Evolutionary conservation across 1,140 invertebrate genomes (phyloP), one percentile per base, ranked within the genome.

Genomic region (Papilio helenus): DNA sequence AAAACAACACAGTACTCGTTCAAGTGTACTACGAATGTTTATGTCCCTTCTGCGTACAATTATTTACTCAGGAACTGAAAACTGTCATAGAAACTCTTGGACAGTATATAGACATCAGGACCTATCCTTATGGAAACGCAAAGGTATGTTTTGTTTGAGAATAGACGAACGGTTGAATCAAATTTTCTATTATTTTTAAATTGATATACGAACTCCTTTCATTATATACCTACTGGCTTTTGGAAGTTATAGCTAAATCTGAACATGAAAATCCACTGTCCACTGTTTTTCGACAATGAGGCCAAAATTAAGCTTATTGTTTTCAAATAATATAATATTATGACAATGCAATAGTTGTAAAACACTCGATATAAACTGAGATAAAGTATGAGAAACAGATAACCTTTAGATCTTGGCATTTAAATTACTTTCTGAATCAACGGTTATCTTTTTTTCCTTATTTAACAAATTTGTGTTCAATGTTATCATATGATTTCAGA

Each of bases 61-160:
- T 98, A 86, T 95, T 98, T 76, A 93, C 79, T 0, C 83, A 89
- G 3, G 95, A 97, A 85, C 87, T 96, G 51, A 87, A 84, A 12
- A 89, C 93, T 8, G 88, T 95, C 0, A 95, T 96, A 88, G 81
- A 91, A 5, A 86, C 93, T 72, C 85, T 97, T 39, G 85, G 84
- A 49, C 81, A 94, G 0, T 94, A 95, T 78, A 86, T 97, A 4
- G 87, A 95, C 55, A 87, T 96, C 51, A 87, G 93, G 26, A 95
- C 96, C 42, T 94, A 97, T 76, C 97, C 98, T 1, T 98, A 97
- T 89, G 98, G 98, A 80, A 98, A 98, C 93, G 97, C 98, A 5
- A 77, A 88, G 86, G 96, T 97, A 93, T 79, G 16, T 14, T 20
- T 72, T 14, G 78, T 20, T 55, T 74, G 10, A 34, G 8, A 39